These are phyloP conservation scores for Hepsetus odoe DNA, from an alignment of 2,113 vertebrate genomes.

Conservation along the genomic window DNA sequence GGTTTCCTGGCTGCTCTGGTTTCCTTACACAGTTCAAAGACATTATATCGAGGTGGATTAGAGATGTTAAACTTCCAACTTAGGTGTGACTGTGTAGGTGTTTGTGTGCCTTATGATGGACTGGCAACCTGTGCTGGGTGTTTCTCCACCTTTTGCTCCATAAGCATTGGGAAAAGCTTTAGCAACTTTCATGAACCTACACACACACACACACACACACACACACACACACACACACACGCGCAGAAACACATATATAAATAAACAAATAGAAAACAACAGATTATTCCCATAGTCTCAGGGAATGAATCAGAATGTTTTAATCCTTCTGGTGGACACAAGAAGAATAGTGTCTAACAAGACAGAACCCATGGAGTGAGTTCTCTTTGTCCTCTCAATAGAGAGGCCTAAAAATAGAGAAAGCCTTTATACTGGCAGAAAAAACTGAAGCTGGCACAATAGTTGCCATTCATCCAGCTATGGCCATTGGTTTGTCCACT, in stretches of 20 bases:
- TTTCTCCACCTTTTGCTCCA: too few species aligned
- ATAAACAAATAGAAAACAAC: background rate
- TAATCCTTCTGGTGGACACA: constrained; percentile 1
- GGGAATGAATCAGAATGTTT: background rate
- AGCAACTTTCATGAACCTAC: background rate
- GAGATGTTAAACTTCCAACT: too few species aligned
- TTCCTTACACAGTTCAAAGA: too few species aligned
- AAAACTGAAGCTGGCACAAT: constrained; percentile 15
- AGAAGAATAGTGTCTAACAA: constrained; percentile 18
- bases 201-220: constrained; percentile 21
- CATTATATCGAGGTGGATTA: too few species aligned
- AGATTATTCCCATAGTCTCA: background rate
- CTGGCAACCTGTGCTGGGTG: too few species aligned
- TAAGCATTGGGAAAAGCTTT: too few species aligned
- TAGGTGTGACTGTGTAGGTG: too few species aligned
- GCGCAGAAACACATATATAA: background rate
- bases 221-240: background rate
- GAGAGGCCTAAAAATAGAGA: constrained; percentile 26
- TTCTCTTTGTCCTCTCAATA: constrained; percentile 9
- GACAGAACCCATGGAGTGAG: background rate
- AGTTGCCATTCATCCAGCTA: constrained; percentile 7
- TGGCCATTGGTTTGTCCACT: constrained; percentile 44
- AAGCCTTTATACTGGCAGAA: constrained; percentile 22
- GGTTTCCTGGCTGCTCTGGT: too few species aligned
- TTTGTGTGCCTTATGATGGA: too few species aligned